Evolutionary conservation across 2,888 invertebrate genomes (phyloP).

Genomic region (Aspidiotus destructor): DNA sequence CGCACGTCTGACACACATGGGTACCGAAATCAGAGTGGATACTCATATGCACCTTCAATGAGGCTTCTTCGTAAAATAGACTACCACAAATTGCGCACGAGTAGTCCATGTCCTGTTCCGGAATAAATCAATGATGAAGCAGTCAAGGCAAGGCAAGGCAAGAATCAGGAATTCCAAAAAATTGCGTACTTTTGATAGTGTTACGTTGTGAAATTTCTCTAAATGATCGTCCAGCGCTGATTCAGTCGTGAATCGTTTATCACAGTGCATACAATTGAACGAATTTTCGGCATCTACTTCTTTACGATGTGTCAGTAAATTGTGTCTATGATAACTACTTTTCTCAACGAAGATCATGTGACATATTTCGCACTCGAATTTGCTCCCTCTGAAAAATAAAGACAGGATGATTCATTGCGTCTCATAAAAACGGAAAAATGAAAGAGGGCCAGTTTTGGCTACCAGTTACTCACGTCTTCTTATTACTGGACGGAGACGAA

Average conservation of each 20-base stretch:
- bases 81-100: slow-evolving; percentile 33
- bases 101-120: slow-evolving; percentile 19
- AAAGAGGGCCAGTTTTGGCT: too few relatives aligned
- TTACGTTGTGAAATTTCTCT: slow-evolving; percentile 17
- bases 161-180: not conserved
- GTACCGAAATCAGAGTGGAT: slow-evolving; percentile 23
- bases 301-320: slow-evolving; percentile 15
- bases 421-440: too few relatives aligned
- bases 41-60: slow-evolving; percentile 26
- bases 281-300: slow-evolving; percentile 34
- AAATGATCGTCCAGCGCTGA: slow-evolving; percentile 17
- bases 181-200: slow-evolving; percentile 6
- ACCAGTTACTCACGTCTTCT: too few relatives aligned
- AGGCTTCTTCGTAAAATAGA: slow-evolving; percentile 24
- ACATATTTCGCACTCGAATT: slow-evolving; percentile 42
- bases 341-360: slow-evolving; percentile 43
- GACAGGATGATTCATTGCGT: not conserved
- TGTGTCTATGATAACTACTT: slow-evolving; percentile 43
- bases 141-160: not conserved
- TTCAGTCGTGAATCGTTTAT: slow-evolving; percentile 35
- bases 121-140: not conserved
- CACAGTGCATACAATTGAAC: slow-evolving; percentile 35
- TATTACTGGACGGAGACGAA: not conserved
- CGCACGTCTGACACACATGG: slow-evolving; percentile 17
- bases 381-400: slow-evolving; percentile 33